phyloP scores from a whole-genome alignment of 2,888 invertebrate genomes.

The Phymatocera aterrima region DNA sequence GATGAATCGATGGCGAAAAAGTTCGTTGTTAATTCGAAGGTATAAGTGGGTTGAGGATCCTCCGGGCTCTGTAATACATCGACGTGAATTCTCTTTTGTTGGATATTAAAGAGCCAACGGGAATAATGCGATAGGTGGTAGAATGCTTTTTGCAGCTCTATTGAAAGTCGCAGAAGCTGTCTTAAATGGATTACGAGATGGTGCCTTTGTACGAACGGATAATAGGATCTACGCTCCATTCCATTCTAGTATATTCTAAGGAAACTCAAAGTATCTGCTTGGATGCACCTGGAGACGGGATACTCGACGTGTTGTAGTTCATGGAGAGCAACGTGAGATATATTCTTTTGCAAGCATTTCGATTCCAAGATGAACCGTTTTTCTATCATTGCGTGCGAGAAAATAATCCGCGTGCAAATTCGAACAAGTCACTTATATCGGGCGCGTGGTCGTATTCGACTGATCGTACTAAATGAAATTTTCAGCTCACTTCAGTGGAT shows the following conservation, averaged over 20 bases:
- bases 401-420: too few species aligned
- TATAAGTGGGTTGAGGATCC: conserved; percentile 87
- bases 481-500: too few species aligned
- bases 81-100: neutral
- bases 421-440: too few species aligned
- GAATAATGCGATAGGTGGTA: neutral
- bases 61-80: conserved; percentile 81
- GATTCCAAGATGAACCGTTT: neutral
- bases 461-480: too few species aligned
- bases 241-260: neutral
- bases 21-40: conserved; percentile 89
- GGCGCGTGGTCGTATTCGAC: too few species aligned
- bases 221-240: conserved; percentile 23
- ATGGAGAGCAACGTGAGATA: neutral
- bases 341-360: neutral
- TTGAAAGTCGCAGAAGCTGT: neutral
- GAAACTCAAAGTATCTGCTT: neutral
- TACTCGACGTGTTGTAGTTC: neutral
- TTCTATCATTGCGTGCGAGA: neutral
- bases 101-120: neutral
- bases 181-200: conserved; percentile 14
- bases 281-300: neutral
- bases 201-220: conserved; percentile 6
- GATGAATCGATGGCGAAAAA: conserved; percentile 87
- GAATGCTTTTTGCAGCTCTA: neutral